Base-by-base conservation (phyloP, 2,888 invertebrate genomes). In the Metellina segmentata region DNA sequence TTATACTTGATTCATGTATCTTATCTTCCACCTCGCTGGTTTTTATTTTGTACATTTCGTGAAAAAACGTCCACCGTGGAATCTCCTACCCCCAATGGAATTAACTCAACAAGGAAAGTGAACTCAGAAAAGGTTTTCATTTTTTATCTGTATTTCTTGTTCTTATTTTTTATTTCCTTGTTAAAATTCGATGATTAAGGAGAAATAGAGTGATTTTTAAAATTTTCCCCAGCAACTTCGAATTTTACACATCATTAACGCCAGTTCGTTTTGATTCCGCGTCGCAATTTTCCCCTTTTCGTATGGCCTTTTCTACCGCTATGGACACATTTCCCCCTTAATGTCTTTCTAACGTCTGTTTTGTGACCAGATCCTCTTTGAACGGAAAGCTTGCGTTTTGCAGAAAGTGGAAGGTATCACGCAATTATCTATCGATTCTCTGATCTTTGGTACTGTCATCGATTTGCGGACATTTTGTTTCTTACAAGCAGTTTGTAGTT, bases 1-100 rank as follows among this genome's bases (percentile, higher is more conserved):
- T 53, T 78, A 53, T 11, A 52, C 51, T n/a, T 52, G 19, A 19
- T 52, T 78, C 78, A 20, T 78, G 78, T 52, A 52, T 52, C 53
- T 11, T 52, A 20, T 11, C 8, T 78, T 19, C 9, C 19, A 52
- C 51, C 51, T 53, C 78, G 52, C 19, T 52, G 51, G 11, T 19
- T n/a, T 52, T 52, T 52, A 53, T 78, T 75, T 75, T 75, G 75
- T 48, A 34, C 49, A 75, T 75, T 11, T 48, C 19, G 2, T 1
- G 11, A 51, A 20, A 52, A 53, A 78, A 52, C 20, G 6, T 52
- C 11, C 78, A 16, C 51, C 48, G 6, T 48, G 20, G 8, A 8
- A 9, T 9, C 53, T 4, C 51, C 19, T 52, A 19, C n/a, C 52
- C 78, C 8, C 8, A 9, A 78, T 52, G 34, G 34, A 34, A 34